A percentile compares a stretch with the other conserved stretches of the same genome.
These are phyloP conservation scores for Pseudochirops cupreus DNA, from an alignment of 2,797 vertebrate genomes.

Conservation along the genomic window DNA sequence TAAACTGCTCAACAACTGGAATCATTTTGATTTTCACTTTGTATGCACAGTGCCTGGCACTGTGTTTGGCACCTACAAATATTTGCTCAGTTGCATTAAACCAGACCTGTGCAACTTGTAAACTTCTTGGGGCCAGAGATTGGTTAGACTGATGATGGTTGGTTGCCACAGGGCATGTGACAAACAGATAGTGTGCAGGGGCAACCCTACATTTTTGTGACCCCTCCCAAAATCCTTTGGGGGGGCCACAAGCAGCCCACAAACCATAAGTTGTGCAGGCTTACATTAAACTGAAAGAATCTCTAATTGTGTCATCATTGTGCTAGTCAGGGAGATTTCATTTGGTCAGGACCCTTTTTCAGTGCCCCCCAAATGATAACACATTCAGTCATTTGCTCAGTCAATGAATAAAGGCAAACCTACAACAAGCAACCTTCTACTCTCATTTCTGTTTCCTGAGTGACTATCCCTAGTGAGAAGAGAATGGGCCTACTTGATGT, in stretches of 20 bases:
- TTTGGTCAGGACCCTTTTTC: neutral
- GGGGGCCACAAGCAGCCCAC: too few relatives aligned
- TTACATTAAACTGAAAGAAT: neutral
- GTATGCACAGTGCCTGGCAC: neutral
- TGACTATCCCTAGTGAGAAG: neutral
- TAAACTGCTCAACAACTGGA: neutral
- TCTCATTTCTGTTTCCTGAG: neutral
- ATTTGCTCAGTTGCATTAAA: neutral
- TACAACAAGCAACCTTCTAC: neutral
- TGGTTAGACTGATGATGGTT: too few relatives aligned
- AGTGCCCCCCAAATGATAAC: neutral
- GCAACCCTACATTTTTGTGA: too few relatives aligned
- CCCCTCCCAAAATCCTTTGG: too few relatives aligned
- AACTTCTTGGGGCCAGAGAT: too few relatives aligned
- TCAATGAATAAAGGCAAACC: neutral
- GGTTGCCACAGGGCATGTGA: too few relatives aligned
- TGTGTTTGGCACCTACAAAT: neutral
- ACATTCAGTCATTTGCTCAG: neutral
- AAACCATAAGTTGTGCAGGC: too few relatives aligned
- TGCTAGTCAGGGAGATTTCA: neutral
- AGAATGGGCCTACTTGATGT: neutral
- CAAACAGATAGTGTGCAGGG: too few relatives aligned
- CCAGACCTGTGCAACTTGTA: too few relatives aligned
- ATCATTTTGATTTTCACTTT: neutral
- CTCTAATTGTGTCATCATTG: neutral